These are phyloP conservation scores for Patagioenas fasciata DNA, from an alignment of 2,113 vertebrate genomes.

Conservation along the genomic window DNA sequence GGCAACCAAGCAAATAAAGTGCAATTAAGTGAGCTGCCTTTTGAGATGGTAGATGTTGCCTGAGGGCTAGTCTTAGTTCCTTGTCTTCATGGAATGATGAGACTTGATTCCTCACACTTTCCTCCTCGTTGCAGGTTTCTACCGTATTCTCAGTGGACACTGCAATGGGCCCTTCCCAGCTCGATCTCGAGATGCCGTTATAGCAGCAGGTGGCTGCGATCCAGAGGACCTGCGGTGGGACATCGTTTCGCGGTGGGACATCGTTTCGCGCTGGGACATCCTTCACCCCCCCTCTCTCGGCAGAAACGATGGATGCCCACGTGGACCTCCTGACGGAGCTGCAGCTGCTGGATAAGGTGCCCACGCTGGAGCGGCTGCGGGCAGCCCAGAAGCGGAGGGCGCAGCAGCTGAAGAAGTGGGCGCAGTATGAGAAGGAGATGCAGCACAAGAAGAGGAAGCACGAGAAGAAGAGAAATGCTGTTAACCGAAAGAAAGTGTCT, in stretches of 20 bases:
- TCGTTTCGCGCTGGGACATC: not conserved
- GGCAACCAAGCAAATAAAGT: not conserved
- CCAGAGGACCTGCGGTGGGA: not conserved
- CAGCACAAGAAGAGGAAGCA: constrained; percentile 91
- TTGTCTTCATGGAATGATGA: not conserved
- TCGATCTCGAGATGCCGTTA: not conserved
- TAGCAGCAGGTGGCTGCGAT: constrained; percentile 33
- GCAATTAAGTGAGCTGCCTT: not conserved
- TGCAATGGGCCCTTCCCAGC: constrained; percentile 25
- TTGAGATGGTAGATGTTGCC: not conserved
- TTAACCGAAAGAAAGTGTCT: constrained; percentile 83
- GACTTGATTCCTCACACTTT: not conserved
- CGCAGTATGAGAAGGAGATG: constrained; percentile 94
- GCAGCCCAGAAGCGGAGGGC: constrained; percentile 91
- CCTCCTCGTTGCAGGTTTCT: constrained; percentile 36
- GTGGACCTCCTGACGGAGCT: constrained; percentile 94
- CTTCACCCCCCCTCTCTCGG: not conserved
- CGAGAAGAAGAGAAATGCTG: constrained; percentile 81
- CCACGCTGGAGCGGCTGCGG: constrained; percentile 91
- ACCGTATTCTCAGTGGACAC: not conserved
- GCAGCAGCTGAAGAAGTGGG: constrained; percentile 97
- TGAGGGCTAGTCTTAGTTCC: not conserved
- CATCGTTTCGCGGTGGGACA: not conserved
- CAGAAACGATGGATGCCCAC: constrained; percentile 86
- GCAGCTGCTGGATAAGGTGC: constrained; percentile 95